Conservation (phyloP, 2,797 vertebrate genomes). For the Morelia viridis region DNA sequence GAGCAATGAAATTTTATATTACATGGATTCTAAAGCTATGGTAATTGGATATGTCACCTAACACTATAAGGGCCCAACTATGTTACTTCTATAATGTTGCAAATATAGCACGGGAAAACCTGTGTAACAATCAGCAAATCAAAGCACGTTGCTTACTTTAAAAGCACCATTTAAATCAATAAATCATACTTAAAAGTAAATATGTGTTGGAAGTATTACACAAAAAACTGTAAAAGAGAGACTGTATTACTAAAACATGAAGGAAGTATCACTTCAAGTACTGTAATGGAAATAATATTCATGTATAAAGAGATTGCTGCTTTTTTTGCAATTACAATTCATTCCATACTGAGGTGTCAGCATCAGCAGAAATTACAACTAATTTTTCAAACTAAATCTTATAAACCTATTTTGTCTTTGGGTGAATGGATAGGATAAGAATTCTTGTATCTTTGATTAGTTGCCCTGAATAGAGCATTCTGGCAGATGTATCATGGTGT, state of each 20-base stretch:
- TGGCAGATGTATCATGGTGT: background rate
- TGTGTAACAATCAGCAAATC: background rate
- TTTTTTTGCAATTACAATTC: background rate
- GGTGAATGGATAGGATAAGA: background rate
- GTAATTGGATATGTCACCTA: constrained; percentile 71
- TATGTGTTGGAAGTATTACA: background rate
- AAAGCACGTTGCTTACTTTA: background rate
- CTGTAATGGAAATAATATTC: background rate
- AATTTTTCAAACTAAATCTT: background rate
- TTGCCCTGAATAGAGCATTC: background rate
- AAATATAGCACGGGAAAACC: background rate
- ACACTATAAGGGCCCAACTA: constrained; percentile 56
- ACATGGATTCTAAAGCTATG: constrained; percentile 77
- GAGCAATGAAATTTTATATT: constrained; percentile 80
- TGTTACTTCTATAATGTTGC: constrained; percentile 47
- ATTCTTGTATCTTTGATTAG: background rate
- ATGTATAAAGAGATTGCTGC: background rate
- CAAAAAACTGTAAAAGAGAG: background rate
- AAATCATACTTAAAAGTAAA: background rate
- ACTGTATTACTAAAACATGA: background rate
- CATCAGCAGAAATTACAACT: background rate
- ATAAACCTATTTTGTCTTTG: background rate
- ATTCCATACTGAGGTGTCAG: background rate
- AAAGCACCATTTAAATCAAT: constrained; percentile 1
- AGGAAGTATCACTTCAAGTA: background rate